A percentile compares a stretch with the other conserved stretches of the same genome.
phyloP scores from a whole-genome alignment of 2,113 vertebrate species.

The Heterocephalus glaber region DNA sequence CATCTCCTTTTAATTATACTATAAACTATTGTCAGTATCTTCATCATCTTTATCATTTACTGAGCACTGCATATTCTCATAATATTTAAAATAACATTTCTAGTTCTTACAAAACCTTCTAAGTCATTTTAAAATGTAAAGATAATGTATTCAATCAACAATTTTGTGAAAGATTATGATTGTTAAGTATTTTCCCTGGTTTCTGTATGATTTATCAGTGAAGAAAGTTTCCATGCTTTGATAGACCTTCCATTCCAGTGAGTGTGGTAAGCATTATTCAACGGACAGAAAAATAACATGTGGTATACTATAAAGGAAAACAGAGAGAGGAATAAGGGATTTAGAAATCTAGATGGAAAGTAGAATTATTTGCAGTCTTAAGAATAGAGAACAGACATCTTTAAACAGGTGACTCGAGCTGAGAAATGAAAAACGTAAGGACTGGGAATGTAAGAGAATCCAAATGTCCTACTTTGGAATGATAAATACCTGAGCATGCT shows the following conservation, averaged over 20 bases:
- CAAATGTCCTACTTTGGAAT: background rate
- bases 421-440: background rate
- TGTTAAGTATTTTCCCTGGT: background rate
- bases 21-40: background rate
- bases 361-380: background rate
- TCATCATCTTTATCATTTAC: background rate
- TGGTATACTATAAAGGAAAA: background rate
- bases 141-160: background rate
- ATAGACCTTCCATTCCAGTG: background rate
- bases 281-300: background rate
- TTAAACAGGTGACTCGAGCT: background rate
- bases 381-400: background rate
- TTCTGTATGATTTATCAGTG: background rate
- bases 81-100: background rate
- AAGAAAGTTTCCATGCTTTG: background rate
- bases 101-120: background rate
- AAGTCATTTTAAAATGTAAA: background rate
- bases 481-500: background rate
- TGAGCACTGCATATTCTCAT: background rate
- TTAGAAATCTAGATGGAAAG: background rate
- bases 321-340: background rate
- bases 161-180: background rate
- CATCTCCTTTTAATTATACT: background rate
- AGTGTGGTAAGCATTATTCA: background rate
- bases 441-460: background rate